These are phyloP conservation scores for Hydrochoerus hydrochaeris DNA, from an alignment of 2,113 vertebrate genomes.

Conservation along the genomic window DNA sequence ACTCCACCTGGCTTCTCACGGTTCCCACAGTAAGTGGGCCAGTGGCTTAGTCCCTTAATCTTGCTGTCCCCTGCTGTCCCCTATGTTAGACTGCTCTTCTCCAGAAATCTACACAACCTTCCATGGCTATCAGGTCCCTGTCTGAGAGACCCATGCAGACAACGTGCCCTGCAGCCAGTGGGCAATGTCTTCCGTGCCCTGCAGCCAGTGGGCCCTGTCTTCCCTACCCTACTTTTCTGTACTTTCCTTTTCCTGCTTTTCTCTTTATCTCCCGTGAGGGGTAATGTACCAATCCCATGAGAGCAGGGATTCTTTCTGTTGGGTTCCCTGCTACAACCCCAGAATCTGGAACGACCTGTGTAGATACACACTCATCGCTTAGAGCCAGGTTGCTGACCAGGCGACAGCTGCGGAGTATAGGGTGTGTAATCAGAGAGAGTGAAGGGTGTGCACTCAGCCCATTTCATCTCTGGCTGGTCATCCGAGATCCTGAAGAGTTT, in stretches of 20 bases:
- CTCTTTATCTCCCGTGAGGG: background rate
- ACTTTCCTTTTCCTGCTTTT: background rate
- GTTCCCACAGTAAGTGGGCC: background rate
- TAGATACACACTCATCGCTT: background rate
- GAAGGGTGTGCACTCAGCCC: background rate
- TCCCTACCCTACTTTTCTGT: background rate
- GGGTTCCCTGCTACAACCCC: background rate
- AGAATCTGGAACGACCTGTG: background rate
- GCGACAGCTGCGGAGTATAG: background rate
- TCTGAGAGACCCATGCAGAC: background rate
- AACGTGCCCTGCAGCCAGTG: background rate
- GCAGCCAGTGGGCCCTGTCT: no score
- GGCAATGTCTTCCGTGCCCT: background rate
- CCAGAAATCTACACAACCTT: background rate
- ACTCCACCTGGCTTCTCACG: background rate
- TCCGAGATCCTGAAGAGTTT: background rate
- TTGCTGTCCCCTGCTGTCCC: background rate
- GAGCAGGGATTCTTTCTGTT: background rate
- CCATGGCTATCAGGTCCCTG: background rate
- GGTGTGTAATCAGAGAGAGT: background rate
- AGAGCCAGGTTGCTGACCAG: background rate
- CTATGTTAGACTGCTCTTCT: background rate
- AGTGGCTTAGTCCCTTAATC: background rate
- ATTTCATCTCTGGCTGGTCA: background rate
- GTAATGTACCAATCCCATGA: accelerated